Conservation (phyloP, 2,888 invertebrate species). For the Rhamnusium bicolor region DNA sequence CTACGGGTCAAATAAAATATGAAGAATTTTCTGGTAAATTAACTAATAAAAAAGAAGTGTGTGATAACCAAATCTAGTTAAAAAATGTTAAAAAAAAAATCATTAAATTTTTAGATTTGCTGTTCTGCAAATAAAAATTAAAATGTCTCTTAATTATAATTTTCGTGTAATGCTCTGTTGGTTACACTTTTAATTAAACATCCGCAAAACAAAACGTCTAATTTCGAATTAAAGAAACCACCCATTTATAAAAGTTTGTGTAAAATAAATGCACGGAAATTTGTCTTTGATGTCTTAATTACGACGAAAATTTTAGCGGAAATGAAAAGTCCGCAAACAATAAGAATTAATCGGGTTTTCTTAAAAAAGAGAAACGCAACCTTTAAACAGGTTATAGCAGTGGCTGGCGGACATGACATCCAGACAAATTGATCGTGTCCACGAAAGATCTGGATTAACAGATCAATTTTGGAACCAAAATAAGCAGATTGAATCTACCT, state of each 20-base stretch:
- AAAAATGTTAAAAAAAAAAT: too few species aligned
- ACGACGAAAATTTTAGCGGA: neutral
- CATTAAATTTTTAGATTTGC: neutral
- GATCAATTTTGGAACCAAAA: too few species aligned
- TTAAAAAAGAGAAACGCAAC: neutral
- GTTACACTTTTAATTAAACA: constrained; percentile 12
- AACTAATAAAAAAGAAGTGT: neutral
- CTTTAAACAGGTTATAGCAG: neutral
- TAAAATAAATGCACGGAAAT: constrained; percentile 14
- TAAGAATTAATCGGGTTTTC: neutral
- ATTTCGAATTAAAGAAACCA: constrained; percentile 8
- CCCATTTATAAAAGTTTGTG: constrained; percentile 12
- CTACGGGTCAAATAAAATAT: neutral
- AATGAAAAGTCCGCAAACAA: neutral
- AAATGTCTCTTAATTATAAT: constrained; percentile 11
- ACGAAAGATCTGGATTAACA: too few species aligned
- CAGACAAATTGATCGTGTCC: too few species aligned
- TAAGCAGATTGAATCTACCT: too few species aligned
- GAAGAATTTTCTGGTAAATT: neutral
- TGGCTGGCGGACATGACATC: neutral
- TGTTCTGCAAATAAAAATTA: neutral
- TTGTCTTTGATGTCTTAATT: constrained; percentile 18
- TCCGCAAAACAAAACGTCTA: constrained; percentile 8
- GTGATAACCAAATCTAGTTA: neutral
- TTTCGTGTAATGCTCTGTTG: constrained; percentile 3